Evolutionary conservation across 2,113 vertebrate genomes (phyloP).

Genomic region (Laticauda colubrina): DNA sequence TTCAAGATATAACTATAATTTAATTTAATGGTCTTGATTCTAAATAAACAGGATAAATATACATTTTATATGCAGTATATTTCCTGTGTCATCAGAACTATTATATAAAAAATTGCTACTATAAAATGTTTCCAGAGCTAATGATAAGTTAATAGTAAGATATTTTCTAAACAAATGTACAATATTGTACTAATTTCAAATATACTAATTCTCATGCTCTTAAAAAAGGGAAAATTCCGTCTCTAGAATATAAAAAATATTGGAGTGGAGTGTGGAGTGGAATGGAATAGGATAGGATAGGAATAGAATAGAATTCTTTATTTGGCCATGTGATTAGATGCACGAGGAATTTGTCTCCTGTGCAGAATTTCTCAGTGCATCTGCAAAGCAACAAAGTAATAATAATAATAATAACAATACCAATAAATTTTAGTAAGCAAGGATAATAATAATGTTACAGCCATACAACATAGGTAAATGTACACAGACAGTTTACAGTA

Average conservation of each 20-base stretch:
- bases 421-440: background rate
- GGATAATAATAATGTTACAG: background rate
- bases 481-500: background rate
- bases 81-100: background rate
- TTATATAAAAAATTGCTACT: background rate
- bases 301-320: background rate
- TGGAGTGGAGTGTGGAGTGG: background rate
- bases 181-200: slow-evolving; percentile 49
- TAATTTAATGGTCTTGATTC: slow-evolving; percentile 2
- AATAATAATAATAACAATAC: background rate
- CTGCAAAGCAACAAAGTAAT: background rate
- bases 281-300: no score
- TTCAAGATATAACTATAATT: background rate
- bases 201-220: background rate
- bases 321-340: background rate
- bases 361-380: background rate
- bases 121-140: background rate
- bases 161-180: slow-evolving; percentile 26
- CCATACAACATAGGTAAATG: background rate
- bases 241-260: background rate
- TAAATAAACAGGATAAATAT: slow-evolving; percentile 2
- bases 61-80: background rate
- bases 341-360: background rate
- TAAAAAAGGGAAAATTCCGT: background rate
- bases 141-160: slow-evolving; percentile 7